Percentiles rank a stretch among this genome's conserved stretches.
Conservation (phyloP, 1,140 invertebrate genomes). For the Aradophagus sp. region DNA sequence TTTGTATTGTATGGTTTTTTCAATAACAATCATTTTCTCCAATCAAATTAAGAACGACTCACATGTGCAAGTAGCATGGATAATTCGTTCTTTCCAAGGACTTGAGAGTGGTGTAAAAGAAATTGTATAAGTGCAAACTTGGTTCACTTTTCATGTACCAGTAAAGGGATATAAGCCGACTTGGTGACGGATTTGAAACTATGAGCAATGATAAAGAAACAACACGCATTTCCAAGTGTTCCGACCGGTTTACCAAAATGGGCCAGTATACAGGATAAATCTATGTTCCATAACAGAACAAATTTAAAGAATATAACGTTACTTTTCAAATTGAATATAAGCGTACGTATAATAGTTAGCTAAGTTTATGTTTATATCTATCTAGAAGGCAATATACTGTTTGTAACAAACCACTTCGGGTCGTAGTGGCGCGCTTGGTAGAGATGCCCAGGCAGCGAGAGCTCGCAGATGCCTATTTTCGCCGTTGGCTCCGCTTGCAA, state of each 20-base stretch:
- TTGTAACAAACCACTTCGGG: slow-evolving; percentile 74
- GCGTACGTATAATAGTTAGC: too few species aligned
- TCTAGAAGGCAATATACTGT: too few species aligned
- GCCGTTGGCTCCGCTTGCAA: slow-evolving; percentile 73
- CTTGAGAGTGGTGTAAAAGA: slow-evolving; percentile 82
- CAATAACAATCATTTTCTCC: too few species aligned
- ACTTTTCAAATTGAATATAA: too few species aligned
- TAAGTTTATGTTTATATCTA: too few species aligned
- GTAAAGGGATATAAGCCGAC: slow-evolving; percentile 80
- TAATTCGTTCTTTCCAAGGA: slow-evolving; percentile 80
- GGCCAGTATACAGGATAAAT: slow-evolving; percentile 80
- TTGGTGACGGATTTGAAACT: slow-evolving; percentile 77
- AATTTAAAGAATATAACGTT: too few species aligned
- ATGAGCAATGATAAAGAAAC: slow-evolving; percentile 80
- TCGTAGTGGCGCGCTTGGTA: slow-evolving; percentile 74
- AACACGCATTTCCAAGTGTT: slow-evolving; percentile 80
- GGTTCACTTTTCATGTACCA: slow-evolving; percentile 80
- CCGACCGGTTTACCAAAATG: slow-evolving; percentile 80
- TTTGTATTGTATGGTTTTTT: too few species aligned
- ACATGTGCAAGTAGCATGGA: slow-evolving; percentile 79
- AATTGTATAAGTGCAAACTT: slow-evolving; percentile 80
- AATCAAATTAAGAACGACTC: too few species aligned
- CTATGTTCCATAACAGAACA: too few species aligned
- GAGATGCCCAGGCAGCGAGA: slow-evolving; percentile 78
- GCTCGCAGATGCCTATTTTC: slow-evolving; percentile 77